These are phyloP conservation scores for Ginglymostoma cirratum DNA, from an alignment of 2,113 vertebrate species.

Conservation along the genomic window DNA sequence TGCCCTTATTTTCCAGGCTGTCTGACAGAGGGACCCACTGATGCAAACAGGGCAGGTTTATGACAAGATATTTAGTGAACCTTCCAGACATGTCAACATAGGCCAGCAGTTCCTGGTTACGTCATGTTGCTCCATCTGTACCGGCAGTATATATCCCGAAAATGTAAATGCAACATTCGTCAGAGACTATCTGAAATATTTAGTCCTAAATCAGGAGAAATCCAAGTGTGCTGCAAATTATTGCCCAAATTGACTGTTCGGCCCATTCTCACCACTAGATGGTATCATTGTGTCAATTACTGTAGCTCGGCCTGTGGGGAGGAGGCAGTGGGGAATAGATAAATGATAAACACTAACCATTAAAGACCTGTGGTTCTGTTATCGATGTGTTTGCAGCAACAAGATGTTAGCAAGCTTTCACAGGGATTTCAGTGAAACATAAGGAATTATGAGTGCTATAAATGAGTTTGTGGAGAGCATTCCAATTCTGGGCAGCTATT, in stretches of 20 bases:
- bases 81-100: not conserved
- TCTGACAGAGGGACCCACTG: not conserved
- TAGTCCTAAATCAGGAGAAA: not conserved
- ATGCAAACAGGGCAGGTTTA: not conserved
- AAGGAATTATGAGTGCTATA: not conserved
- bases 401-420: not conserved
- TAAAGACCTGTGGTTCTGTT: not conserved
- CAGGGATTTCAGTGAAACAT: not conserved
- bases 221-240: not conserved
- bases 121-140: not conserved
- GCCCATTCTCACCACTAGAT: not conserved
- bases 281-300: not conserved
- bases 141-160: not conserved
- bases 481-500: no score
- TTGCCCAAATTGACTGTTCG: not conserved
- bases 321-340: not conserved
- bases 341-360: not conserved
- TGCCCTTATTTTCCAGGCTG: not conserved
- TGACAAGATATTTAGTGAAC: not conserved
- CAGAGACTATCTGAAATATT: not conserved
- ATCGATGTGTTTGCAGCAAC: not conserved
- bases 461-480: no score
- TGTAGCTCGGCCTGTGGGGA: not conserved
- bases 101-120: not conserved
- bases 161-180: not conserved